Base-by-base conservation (phyloP, 2,888 invertebrate genomes). In the Epirrita christyi region DNA sequence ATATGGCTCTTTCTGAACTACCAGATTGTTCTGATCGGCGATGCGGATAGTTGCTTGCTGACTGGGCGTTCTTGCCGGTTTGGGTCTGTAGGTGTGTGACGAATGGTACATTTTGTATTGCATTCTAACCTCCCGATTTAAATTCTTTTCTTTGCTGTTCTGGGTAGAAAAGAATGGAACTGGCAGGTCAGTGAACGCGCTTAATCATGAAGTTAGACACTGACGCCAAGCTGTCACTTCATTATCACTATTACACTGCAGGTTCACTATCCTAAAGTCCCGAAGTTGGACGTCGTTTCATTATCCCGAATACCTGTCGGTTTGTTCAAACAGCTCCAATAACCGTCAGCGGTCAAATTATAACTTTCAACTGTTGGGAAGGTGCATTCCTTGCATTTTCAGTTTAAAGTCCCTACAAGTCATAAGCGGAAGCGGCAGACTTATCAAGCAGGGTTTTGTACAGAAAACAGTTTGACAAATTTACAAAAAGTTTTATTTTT, bases 371-470 rank as follows among this genome's bases (percentile, higher is more conserved):
- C 72, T 73, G 72, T 68, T 65, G 59, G 66, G 62, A 76, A 78
- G 82, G 81, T 84, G 83, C 85, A 83, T 88, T 83, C 85, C 80
- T 67, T 74, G 78, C 81, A 81, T 88, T 82, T 82, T 78, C 78
- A 54, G 56, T 27, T 44, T 40, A 2, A 59, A 78, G 75, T 57
- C 0, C 4, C 61, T 57, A 0, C 61, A 75, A 75, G 57, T 55
- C 48, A 64, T n/a, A 52, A 63, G 60, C 50, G 28, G 32, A 42
- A 53, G 49, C 62, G 56, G 44, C 6, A 6, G 2, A 27, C n/a
- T 21, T 10, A n/a, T n/a, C n/a, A n/a, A n/a, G n/a, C n/a, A n/a
- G n/a, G n/a, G n/a, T n/a, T n/a, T n/a, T n/a, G n/a, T n/a, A n/a
- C n/a, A n/a, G n/a, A n/a, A n/a, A n/a, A n/a, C n/a, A n/a, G n/a